These are phyloP conservation scores for Odobenus rosmarus DNA, from an alignment of 2,113 vertebrate species.

Conservation along the genomic window DNA sequence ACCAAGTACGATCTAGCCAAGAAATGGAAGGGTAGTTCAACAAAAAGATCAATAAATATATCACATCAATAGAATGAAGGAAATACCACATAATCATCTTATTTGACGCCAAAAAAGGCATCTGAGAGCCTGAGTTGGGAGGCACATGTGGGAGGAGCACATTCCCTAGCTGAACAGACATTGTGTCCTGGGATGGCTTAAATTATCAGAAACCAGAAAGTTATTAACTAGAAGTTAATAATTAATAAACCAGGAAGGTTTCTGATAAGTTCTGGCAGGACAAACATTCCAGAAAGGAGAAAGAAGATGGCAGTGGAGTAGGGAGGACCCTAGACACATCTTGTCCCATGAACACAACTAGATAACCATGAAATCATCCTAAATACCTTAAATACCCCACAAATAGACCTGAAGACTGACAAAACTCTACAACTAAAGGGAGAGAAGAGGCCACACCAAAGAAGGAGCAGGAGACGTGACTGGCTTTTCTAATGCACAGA, in stretches of 20 bases:
- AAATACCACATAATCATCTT: background rate
- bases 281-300: background rate
- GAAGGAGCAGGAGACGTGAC: background rate
- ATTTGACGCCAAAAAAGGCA: background rate
- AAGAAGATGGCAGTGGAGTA: background rate
- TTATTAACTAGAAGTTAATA: no score
- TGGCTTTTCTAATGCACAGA: background rate
- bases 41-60: background rate
- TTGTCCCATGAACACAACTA: background rate
- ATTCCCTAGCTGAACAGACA: background rate
- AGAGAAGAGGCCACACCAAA: background rate
- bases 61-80: background rate
- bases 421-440: background rate
- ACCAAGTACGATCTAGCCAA: background rate
- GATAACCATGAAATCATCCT: background rate
- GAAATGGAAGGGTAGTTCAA: background rate
- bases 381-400: background rate
- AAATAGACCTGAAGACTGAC: background rate
- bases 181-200: background rate
- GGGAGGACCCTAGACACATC: background rate
- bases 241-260: background rate
- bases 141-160: background rate
- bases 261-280: background rate
- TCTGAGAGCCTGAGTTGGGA: background rate
- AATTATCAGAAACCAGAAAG: background rate